Percentiles rank a stretch among this genome's conserved stretches.
Conservation (phyloP, 1,140 invertebrate genomes). For the Aphidius gifuensis region DNA sequence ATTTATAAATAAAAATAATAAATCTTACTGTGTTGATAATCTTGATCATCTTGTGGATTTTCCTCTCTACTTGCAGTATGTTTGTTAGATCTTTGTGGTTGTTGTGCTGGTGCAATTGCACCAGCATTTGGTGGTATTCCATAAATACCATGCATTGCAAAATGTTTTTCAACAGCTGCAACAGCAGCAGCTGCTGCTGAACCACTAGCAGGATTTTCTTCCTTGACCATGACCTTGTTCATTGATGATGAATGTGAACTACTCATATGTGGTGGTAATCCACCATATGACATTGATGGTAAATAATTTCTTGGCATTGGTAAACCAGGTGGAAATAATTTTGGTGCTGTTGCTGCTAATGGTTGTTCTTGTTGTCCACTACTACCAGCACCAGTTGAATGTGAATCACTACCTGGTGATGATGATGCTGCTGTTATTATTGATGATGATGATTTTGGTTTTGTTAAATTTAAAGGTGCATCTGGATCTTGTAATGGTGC, state of each 20-base stretch:
- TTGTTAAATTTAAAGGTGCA: constrained; percentile 82
- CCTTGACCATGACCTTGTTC: constrained; percentile 38
- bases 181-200: constrained; percentile 43
- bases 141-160: constrained; percentile 52
- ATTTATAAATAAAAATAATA: too few species aligned
- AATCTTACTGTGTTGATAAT: constrained; percentile 31
- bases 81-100: constrained; percentile 48
- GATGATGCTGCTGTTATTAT: constrained; percentile 42
- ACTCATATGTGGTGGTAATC: constrained; percentile 58
- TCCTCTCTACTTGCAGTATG: constrained; percentile 42
- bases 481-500: constrained; percentile 64
- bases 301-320: constrained; percentile 60
- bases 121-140: constrained; percentile 45
- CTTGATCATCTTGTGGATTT: constrained; percentile 44
- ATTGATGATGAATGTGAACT: constrained; percentile 38
- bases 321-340: constrained; percentile 57
- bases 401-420: constrained; percentile 49
- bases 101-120: constrained; percentile 46
- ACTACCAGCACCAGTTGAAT: constrained; percentile 53
- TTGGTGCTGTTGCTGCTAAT: constrained; percentile 60
- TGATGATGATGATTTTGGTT: constrained; percentile 67
- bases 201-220: constrained; percentile 42
- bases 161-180: constrained; percentile 51
- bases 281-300: constrained; percentile 56
- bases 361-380: constrained; percentile 56